Percentiles rank a stretch among this genome's conserved stretches.
Evolutionary conservation across 2,113 vertebrate genomes (phyloP).

Genomic region (Raja brachyura): DNA sequence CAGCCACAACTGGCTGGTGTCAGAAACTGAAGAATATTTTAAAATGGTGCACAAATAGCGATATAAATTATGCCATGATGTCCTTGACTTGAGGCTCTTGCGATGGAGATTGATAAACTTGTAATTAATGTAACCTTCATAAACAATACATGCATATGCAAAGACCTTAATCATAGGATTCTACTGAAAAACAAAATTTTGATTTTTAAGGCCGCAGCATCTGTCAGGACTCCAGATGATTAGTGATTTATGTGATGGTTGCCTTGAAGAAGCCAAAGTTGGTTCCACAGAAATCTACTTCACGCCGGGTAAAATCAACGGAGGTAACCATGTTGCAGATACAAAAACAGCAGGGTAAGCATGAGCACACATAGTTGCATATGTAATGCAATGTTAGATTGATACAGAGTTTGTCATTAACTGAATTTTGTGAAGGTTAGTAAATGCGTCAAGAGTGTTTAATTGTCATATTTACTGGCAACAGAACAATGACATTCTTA

Average conservation of each 20-base stretch:
- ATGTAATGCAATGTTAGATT: not conserved
- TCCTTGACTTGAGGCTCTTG: not conserved
- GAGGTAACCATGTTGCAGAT: conserved; percentile 77
- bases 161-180: not conserved
- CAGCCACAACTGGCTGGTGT: not conserved
- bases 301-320: conserved; percentile 75
- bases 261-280: conserved; percentile 75
- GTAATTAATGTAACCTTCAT: not conserved
- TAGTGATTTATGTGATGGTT: conserved; percentile 75
- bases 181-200: not conserved
- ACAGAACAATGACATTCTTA: too few species aligned
- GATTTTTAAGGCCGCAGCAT: conserved; percentile 77
- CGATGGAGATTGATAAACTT: too few species aligned
- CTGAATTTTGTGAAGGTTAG: not conserved
- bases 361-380: not conserved
- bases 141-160: not conserved
- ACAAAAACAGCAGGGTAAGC: conserved; percentile 80
- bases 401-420: not conserved
- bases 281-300: conserved; percentile 83
- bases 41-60: not conserved
- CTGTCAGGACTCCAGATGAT: conserved; percentile 81
- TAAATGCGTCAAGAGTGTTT: not conserved
- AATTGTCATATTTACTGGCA: too few species aligned
- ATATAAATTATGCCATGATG: not conserved
- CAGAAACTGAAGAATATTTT: not conserved